Evolutionary conservation across 2,888 invertebrate genomes (phyloP), one percentile per base, ranked within the genome.

Genomic region (Acrocera orbiculus): DNA sequence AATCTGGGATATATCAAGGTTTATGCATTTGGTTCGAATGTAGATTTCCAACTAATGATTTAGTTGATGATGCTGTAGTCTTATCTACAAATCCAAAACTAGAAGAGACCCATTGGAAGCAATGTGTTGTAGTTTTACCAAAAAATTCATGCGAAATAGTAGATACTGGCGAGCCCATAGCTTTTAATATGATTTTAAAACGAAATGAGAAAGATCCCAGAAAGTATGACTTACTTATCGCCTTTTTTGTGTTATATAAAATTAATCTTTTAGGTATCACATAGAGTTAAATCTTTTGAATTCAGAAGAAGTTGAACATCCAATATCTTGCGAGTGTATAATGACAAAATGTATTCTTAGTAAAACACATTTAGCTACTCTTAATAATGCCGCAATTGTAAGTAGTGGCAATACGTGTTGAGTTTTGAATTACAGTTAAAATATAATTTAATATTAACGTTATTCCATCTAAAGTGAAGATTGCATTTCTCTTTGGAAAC

Each of bases 101-200:
- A 24, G 61, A 65, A 0, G 64, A 72, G 15, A 93, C 93, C 0
- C 93, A 93, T 64, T 93, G 93, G 93, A 87, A 90, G 52, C 93
- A 93, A 57, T 89, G 89, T 1, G 69, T 89, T 1, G 73, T 92
- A 42, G 69, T 86, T 3, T 57, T 92, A 27, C 86, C 87, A 0
- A 55, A 69, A 14, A 64, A 69, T 35, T 37, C 67, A 72, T 30
- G 74, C 58, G 50, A 56, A 55, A 46, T 42, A 13, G 44, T 56
- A 2, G 54, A 53, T 4, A 44, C 42, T 26, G 66, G 66, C 1
- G 70, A 74, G 41, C 78, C 81, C 1, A 63, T 83, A 27, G 74
- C 76, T 13, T 80, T 76, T 55, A 66, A 73, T 48, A 56, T 85
- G 28, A 55, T 62, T 20, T 64, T 85, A 53, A 67, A 54, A 37